phyloP scores from a whole-genome alignment of 2,888 invertebrate genomes.

The Habroteleia sp. region DNA sequence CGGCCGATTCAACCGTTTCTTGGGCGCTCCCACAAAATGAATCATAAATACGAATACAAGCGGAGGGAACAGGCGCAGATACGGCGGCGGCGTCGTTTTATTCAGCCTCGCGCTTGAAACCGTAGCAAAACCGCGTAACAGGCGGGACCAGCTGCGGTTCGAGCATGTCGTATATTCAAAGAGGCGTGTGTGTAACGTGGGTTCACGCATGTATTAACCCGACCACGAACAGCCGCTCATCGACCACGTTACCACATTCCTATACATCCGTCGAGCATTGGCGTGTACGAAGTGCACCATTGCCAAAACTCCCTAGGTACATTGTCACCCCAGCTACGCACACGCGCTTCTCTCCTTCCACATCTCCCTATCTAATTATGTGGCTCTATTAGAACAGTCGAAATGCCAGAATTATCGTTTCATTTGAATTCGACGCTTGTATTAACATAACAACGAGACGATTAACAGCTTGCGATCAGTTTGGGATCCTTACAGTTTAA shows the following conservation, averaged over 20 bases:
- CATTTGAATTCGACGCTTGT: slow-evolving; percentile 69
- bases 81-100: slow-evolving; percentile 47
- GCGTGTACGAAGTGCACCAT: slow-evolving; percentile 41
- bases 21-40: slow-evolving; percentile 31
- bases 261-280: slow-evolving; percentile 58
- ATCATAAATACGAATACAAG: slow-evolving; percentile 49
- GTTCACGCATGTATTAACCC: slow-evolving; percentile 67
- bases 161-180: slow-evolving; percentile 55
- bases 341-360: slow-evolving; percentile 63
- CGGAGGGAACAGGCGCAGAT: slow-evolving; percentile 43
- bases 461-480: slow-evolving; percentile 71
- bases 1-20: slow-evolving; percentile 42
- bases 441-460: slow-evolving; percentile 78
- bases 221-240: slow-evolving; percentile 67
- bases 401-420: slow-evolving; percentile 76
- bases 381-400: slow-evolving; percentile 76
- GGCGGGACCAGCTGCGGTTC: slow-evolving; percentile 61
- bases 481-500: slow-evolving; percentile 42
- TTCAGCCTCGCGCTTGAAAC: slow-evolving; percentile 37
- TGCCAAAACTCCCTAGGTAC: slow-evolving; percentile 56
- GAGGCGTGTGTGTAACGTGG: slow-evolving; percentile 59
- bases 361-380: slow-evolving; percentile 75
- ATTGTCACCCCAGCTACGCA: slow-evolving; percentile 64
- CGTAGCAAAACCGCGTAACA: slow-evolving; percentile 61
- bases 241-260: slow-evolving; percentile 66